A percentile compares a stretch with the other conserved stretches of the same genome.
Evolutionary conservation across 2,888 invertebrate genomes (phyloP).

Genomic region (Luperina testacea): DNA sequence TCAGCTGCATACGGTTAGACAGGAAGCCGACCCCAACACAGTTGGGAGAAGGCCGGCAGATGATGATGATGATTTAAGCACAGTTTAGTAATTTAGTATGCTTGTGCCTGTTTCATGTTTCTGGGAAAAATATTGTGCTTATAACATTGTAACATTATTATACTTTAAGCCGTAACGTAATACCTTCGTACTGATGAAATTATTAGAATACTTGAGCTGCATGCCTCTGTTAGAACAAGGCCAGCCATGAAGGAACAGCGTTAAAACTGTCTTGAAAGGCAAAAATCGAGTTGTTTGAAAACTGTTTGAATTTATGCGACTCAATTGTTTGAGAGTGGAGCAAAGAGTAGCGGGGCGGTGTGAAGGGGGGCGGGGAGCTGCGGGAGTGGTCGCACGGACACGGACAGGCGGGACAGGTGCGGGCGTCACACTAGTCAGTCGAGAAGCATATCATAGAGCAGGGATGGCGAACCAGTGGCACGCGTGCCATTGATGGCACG

Average conservation of each 20-base stretch:
- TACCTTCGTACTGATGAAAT: not conserved
- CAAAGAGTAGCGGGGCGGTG: not conserved
- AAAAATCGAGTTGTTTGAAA: slow-evolving; percentile 18
- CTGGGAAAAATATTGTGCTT: not conserved
- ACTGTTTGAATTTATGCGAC: slow-evolving; percentile 23
- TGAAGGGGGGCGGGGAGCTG: not conserved
- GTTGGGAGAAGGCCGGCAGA: too few species aligned
- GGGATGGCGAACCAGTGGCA: too few species aligned
- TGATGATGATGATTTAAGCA: too few species aligned
- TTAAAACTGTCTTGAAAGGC: not conserved
- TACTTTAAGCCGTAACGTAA: not conserved
- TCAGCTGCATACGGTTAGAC: too few species aligned
- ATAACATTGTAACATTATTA: not conserved
- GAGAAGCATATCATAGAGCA: not conserved
- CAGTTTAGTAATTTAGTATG: too few species aligned
- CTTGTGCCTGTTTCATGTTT: too few species aligned
- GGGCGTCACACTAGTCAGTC: not conserved
- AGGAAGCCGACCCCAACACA: too few species aligned
- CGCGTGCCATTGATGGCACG: too few species aligned
- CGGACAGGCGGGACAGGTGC: not conserved
- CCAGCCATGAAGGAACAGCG: not conserved
- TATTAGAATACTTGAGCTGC: not conserved
- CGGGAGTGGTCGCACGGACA: slow-evolving; percentile 1
- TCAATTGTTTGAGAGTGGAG: slow-evolving; percentile 21
- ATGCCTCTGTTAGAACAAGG: not conserved